Percentiles rank a stretch among this genome's conserved stretches.
Conservation (phyloP, 2,888 invertebrate genomes). For the Meiosimyza decipiens region DNA sequence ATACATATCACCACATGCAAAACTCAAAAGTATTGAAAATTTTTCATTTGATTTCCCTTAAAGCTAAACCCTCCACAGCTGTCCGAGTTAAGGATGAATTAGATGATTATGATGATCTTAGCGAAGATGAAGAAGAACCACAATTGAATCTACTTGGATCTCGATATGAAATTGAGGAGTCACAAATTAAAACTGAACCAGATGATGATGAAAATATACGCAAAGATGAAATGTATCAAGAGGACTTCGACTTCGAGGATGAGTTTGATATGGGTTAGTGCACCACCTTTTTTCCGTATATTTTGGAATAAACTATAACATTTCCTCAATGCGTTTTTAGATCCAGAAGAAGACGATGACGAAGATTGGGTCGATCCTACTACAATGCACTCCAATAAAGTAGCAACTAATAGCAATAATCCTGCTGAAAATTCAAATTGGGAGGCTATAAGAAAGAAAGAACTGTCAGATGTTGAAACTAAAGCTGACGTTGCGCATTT, state of each 20-base stretch:
- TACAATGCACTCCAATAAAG: background rate
- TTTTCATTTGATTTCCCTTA: background rate
- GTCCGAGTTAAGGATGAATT: slow-evolving; percentile 27
- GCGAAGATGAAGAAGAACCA: slow-evolving; percentile 38
- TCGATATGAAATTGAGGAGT: slow-evolving; percentile 20
- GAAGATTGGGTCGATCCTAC: slow-evolving; percentile 31
- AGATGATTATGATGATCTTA: slow-evolving; percentile 34
- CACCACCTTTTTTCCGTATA: background rate
- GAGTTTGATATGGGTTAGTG: slow-evolving; percentile 27
- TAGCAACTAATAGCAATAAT: background rate
- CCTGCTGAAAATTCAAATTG: slow-evolving; percentile 28
- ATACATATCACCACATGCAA: background rate
- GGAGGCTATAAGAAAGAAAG: slow-evolving; percentile 39
- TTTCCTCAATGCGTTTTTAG: slow-evolving; percentile 25
- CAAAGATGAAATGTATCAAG: slow-evolving; percentile 42
- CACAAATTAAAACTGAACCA: slow-evolving; percentile 46
- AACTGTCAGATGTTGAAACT: slow-evolving; percentile 39
- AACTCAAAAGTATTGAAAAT: too few relatives aligned
- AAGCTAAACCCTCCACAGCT: background rate
- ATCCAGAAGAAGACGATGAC: slow-evolving; percentile 46
- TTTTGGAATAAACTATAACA: background rate
- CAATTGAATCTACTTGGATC: slow-evolving; percentile 42
- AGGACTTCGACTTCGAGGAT: slow-evolving; percentile 40
- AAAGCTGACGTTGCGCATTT: slow-evolving; percentile 42
- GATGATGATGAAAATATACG: background rate